These are phyloP conservation scores for Equus przewalskii DNA, from an alignment of 2,113 vertebrate species.

Conservation along the genomic window DNA sequence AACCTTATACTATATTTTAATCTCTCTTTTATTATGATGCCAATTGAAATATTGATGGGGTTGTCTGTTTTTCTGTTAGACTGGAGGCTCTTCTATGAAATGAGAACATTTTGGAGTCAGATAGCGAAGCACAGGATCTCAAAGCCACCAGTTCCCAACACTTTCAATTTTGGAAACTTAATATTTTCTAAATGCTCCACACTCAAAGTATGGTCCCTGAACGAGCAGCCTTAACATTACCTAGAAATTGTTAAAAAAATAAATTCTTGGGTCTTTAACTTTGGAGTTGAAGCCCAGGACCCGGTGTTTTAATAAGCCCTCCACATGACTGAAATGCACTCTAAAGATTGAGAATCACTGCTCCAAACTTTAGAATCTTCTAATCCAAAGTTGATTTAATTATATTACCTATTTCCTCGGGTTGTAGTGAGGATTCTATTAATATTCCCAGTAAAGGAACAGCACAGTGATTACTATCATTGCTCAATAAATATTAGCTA, in stretches of 20 bases:
- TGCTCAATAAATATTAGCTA: neutral
- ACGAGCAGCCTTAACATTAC: neutral
- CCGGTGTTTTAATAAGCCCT: neutral
- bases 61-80: neutral
- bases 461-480: neutral
- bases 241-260: neutral
- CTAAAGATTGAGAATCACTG: neutral
- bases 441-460: neutral
- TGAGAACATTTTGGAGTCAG: neutral
- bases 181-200: neutral
- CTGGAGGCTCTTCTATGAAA: neutral
- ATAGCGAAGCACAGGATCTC: neutral
- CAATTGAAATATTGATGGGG: neutral
- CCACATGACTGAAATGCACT: neutral
- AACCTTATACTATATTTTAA: neutral
- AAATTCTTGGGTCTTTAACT: neutral
- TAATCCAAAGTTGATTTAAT: neutral
- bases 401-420: neutral
- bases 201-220: rapidly evolving
- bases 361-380: neutral
- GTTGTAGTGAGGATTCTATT: neutral
- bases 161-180: neutral
- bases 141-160: neutral
- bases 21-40: neutral
- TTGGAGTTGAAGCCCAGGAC: neutral